A percentile compares a stretch with the other conserved stretches of the same genome.
Evolutionary conservation across 2,888 invertebrate species (phyloP).

Genomic region (Pollenia amentaria): DNA sequence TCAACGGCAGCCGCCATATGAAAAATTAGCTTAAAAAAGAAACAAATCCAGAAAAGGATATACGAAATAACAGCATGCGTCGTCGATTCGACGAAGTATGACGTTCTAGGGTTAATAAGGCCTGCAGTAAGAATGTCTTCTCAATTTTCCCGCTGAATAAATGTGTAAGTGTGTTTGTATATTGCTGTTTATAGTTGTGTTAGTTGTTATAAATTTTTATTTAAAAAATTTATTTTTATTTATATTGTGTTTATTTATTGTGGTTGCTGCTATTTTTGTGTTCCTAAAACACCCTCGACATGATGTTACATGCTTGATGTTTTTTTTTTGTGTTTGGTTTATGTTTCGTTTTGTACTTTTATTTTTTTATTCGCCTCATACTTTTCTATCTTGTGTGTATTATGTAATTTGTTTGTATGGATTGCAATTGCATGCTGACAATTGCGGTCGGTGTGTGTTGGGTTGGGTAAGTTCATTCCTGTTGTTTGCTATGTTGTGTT

Average conservation of each 20-base stretch:
- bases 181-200: constrained; percentile 3
- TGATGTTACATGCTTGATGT: constrained; percentile 44
- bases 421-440: constrained; percentile 55
- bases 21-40: too few relatives aligned
- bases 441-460: constrained; percentile 26
- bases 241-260: constrained; percentile 37
- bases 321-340: background rate
- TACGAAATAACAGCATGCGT: background rate
- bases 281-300: constrained; percentile 43
- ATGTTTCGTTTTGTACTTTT: background rate
- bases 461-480: background rate
- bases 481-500: background rate
- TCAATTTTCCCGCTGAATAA: too few relatives aligned
- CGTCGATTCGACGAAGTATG: too few relatives aligned
- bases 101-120: too few relatives aligned
- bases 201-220: constrained; percentile 51
- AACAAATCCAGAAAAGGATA: too few relatives aligned
- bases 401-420: constrained; percentile 33
- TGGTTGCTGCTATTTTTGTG: constrained; percentile 5
- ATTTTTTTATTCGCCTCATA: constrained; percentile 11
- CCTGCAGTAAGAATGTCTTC: too few relatives aligned
- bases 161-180: constrained; percentile 5
- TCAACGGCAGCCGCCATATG: too few relatives aligned
- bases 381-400: constrained; percentile 9
- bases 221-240: constrained; percentile 35